Percentiles rank a stretch among this genome's conserved stretches.
Evolutionary conservation across 1,140 invertebrate genomes (phyloP).

Genomic region (Drosophila lacteicornis): DNA sequence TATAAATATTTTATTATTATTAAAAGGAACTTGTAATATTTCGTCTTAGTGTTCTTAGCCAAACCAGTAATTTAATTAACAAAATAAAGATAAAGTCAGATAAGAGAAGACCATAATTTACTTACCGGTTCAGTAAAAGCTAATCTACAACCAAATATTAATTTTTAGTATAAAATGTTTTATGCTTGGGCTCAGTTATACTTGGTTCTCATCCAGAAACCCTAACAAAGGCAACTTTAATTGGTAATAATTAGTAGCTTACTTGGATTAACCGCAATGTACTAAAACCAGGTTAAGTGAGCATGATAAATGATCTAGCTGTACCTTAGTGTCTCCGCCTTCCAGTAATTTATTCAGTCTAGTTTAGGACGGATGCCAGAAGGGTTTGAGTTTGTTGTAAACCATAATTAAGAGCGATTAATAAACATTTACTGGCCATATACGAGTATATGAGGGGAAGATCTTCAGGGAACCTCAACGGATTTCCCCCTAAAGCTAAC

Average conservation of each 20-base stretch:
- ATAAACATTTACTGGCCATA: slow-evolving; percentile 7
- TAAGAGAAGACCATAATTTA: slow-evolving; percentile 5
- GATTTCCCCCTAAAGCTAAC: slow-evolving; percentile 7
- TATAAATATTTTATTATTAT: too few species aligned
- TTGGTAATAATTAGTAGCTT: slow-evolving; percentile 18
- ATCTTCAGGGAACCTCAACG: background rate
- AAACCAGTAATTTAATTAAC: slow-evolving; percentile 13
- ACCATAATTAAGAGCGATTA: slow-evolving; percentile 24
- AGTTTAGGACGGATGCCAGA: slow-evolving; percentile 7
- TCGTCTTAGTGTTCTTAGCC: background rate
- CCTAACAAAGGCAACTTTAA: slow-evolving; percentile 3
- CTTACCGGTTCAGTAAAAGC: background rate
- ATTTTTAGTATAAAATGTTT: background rate
- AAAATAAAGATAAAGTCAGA: background rate
- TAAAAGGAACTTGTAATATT: too few species aligned
- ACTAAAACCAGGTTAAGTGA: slow-evolving; percentile 33
- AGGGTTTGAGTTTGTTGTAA: slow-evolving; percentile 1
- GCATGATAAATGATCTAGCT: slow-evolving; percentile 38
- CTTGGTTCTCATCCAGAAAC: too few species aligned
- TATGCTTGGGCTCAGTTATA: background rate
- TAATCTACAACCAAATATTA: slow-evolving; percentile 1
- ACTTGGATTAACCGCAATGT: slow-evolving; percentile 15
- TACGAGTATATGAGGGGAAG: background rate
- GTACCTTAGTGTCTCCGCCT: slow-evolving; percentile 25
- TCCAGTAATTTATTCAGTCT: slow-evolving; percentile 16